Evolutionary conservation across 2,797 vertebrate genomes (phyloP).

Genomic region (Lerista edwardsae): DNA sequence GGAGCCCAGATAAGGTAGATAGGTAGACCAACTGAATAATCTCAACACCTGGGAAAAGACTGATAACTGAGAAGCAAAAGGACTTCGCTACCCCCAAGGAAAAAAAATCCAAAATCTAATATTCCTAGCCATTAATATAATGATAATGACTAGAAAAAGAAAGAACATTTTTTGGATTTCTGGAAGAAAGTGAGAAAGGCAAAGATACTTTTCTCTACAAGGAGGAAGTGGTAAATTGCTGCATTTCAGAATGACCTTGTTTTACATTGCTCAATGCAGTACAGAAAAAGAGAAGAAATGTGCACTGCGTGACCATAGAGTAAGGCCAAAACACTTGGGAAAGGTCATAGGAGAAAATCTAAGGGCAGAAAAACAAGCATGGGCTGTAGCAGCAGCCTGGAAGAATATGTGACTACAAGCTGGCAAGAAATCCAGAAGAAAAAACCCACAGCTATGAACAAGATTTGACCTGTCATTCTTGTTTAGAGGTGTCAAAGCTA

Average conservation of each 20-base stretch:
- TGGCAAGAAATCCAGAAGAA: slow-evolving; percentile 39
- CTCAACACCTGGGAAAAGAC: neutral
- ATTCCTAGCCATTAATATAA: accelerated
- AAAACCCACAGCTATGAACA: slow-evolving; percentile 20
- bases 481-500: slow-evolving; percentile 44
- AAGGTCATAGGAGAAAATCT: slow-evolving; percentile 27
- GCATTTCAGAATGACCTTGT: neutral
- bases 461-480: slow-evolving; percentile 35
- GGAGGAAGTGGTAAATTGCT: neutral
- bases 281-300: neutral
- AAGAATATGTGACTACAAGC: slow-evolving; percentile 31
- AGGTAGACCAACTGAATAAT: neutral
- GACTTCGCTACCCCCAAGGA: neutral
- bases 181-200: neutral
- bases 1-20: neutral
- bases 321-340: neutral
- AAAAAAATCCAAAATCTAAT: neutral
- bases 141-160: neutral
- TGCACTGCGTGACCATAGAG: neutral
- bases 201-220: neutral
- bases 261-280: neutral
- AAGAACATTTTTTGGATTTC: no score
- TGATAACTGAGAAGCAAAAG: neutral
- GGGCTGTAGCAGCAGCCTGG: slow-evolving; percentile 6
- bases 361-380: slow-evolving; percentile 11